Percentiles rank a stretch among this genome's conserved stretches.
phyloP scores from a whole-genome alignment of 1,140 invertebrate genomes.

The Tetramorium alpestre region DNA sequence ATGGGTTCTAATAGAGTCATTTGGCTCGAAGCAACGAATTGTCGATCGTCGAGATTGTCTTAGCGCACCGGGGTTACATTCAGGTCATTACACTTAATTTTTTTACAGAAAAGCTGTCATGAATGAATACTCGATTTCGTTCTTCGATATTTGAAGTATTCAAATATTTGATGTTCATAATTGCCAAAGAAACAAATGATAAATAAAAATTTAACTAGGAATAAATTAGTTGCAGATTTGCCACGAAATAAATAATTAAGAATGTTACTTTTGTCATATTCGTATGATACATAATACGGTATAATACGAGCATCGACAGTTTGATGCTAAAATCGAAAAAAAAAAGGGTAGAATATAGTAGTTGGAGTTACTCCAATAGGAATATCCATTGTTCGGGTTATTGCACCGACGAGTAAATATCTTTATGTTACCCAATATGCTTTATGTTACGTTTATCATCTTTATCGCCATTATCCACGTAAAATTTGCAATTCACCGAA shows the following conservation, averaged over 20 bases:
- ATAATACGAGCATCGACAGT: slow-evolving; percentile 38
- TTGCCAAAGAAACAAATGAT: neutral
- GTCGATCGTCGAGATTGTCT: slow-evolving; percentile 77
- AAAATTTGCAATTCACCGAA: slow-evolving; percentile 70
- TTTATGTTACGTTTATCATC: slow-evolving; percentile 72
- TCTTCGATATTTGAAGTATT: neutral
- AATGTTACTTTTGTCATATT: neutral
- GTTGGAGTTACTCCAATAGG: slow-evolving; percentile 78
- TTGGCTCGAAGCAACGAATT: slow-evolving; percentile 77
- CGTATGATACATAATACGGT: neutral
- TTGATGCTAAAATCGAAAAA: slow-evolving; percentile 13
- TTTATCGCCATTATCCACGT: slow-evolving; percentile 64
- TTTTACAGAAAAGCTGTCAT: neutral
- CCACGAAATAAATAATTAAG: neutral
- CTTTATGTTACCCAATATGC: slow-evolving; percentile 66
- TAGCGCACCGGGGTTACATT: slow-evolving; percentile 75
- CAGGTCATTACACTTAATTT: slow-evolving; percentile 69
- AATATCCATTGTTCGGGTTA: slow-evolving; percentile 78
- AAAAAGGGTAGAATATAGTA: slow-evolving; percentile 39
- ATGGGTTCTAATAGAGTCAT: slow-evolving; percentile 68
- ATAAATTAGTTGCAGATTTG: neutral
- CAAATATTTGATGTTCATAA: neutral
- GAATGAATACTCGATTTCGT: neutral
- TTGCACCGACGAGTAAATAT: slow-evolving; percentile 72
- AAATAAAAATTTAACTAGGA: neutral